Percentiles rank a stretch among this genome's conserved stretches.
Conservation (phyloP, 2,797 vertebrate species). For the Pachyuromys duprasi region DNA sequence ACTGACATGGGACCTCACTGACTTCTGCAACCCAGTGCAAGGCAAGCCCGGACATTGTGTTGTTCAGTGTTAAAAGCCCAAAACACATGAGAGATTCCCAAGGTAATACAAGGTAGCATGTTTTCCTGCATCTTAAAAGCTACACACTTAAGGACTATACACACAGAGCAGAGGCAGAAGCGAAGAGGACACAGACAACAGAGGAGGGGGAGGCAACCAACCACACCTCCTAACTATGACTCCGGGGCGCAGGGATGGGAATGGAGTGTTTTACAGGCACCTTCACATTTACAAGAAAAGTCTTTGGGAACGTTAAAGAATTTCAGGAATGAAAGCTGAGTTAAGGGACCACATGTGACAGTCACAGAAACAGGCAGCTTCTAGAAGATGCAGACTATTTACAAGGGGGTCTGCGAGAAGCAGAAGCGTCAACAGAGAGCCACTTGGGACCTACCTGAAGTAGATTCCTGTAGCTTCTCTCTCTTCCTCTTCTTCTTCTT, state of each 20-base stretch:
- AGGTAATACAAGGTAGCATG: not conserved
- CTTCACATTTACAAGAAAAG: constrained; percentile 60
- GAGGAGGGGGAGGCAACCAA: not conserved
- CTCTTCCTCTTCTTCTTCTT: constrained; percentile 99
- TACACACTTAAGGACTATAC: not conserved
- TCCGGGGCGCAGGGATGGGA: not conserved
- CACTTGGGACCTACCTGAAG: constrained; percentile 91
- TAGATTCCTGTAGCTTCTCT: constrained; percentile 98
- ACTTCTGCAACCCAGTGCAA: constrained; percentile 79
- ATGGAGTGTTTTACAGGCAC: not conserved
- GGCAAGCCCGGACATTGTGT: not conserved
- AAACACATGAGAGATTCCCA: constrained; percentile 41
- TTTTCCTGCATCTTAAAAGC: not conserved
- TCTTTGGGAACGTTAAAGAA: constrained; percentile 20
- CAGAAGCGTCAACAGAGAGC: not conserved
- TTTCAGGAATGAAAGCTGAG: constrained; percentile 65
- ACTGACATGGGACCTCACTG: constrained; percentile 79
- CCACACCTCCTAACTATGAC: constrained; percentile 42
- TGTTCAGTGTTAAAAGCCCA: constrained; percentile 41
- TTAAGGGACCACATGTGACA: constrained; percentile 61
- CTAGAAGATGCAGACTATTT: not conserved
- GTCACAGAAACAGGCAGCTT: constrained; percentile 45
- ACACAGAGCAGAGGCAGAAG: constrained; percentile 33
- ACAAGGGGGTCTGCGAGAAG: constrained; percentile 25
- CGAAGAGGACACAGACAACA: constrained; percentile 24